Base-by-base conservation (phyloP, 2,888 invertebrate species). In the Lasioglossum villosulum region DNA sequence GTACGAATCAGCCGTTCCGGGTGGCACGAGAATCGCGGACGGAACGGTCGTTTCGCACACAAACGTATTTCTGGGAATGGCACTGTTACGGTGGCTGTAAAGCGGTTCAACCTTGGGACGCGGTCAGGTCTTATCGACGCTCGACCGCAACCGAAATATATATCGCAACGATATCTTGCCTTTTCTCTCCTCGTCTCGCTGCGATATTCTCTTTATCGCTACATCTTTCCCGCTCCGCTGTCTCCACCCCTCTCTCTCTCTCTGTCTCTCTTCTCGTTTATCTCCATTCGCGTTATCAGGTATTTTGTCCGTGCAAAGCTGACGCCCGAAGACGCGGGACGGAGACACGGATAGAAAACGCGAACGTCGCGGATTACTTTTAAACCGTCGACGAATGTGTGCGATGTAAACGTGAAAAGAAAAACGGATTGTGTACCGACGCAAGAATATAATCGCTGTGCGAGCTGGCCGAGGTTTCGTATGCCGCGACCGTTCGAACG, bases 81-180 rank as follows among this genome's bases (percentile, higher is more conserved):
- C 45, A 42, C 34, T 56, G 75, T 45, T 56, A 48, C 45, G 45
- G 66, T 39, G 56, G 27, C 82, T 37, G 34, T n/a, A 71, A 82
- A 75, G 23, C 30, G 37, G 59, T 27, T 45, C 63, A 74, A 66
- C 83, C 75, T 75, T 75, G 84, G 59, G 39, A 72, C 56, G n/a
- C 77, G 71, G 16, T 71, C 52, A 19, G 30, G 56, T 70, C 85
- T 85, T 85, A 84, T 84, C 84, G 84, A 83, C 84, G 48, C 48
- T 72, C 39, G 48, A 84, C 73, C 80, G 79, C 73, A 86, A 77
- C 80, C 77, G 75, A 83, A 83, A 63, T 63, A 63, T 30, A 27
- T 19, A 63, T 86, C 80, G 80, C 83, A 30, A 77, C 78, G 77
- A 52, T 86, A 75, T 83, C 81, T 78, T 63, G n/a, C 63, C 37